These are phyloP conservation scores for Theodoxus fluviatilis DNA, from an alignment of 2,888 invertebrate genomes.

Conservation along the genomic window DNA sequence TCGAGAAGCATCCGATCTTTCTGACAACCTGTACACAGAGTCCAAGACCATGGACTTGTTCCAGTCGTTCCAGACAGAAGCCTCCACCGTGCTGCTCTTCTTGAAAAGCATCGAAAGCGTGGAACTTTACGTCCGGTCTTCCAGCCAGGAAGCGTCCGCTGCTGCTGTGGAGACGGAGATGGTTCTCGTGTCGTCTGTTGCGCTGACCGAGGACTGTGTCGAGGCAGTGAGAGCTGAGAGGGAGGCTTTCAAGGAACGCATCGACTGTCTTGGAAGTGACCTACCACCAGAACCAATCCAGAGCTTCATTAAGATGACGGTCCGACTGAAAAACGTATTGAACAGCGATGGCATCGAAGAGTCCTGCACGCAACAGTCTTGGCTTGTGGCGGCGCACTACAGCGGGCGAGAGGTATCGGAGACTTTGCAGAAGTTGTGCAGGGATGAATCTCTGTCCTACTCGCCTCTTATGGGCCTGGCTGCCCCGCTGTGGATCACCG, in stretches of 20 bases:
- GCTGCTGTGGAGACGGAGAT: no score
- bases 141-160: no score
- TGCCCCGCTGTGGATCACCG: conserved; percentile 32
- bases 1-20: conserved; percentile 40
- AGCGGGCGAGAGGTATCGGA: conserved; percentile 38
- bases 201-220: no score
- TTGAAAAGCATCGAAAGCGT: conserved; percentile 50
- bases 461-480: conserved; percentile 47
- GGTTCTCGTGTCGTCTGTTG: no score
- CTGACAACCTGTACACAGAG: conserved; percentile 41
- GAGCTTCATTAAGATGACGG: no score
- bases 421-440: conserved; percentile 24
- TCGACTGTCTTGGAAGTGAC: no score
- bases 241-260: no score
- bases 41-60: conserved; percentile 45
- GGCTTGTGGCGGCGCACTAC: conserved; percentile 36
- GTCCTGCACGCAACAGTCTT: conserved; percentile 13
- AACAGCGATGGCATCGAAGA: no score
- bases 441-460: conserved; percentile 34
- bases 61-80: conserved; percentile 42
- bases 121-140: conserved; percentile 41
- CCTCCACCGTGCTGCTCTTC: conserved; percentile 49
- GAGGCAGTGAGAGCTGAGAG: no score
- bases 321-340: no score
- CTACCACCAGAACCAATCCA: no score